These are phyloP conservation scores for Gyrodactylus salaris DNA, from an alignment of 1,140 invertebrate genomes.

Conservation along the genomic window DNA sequence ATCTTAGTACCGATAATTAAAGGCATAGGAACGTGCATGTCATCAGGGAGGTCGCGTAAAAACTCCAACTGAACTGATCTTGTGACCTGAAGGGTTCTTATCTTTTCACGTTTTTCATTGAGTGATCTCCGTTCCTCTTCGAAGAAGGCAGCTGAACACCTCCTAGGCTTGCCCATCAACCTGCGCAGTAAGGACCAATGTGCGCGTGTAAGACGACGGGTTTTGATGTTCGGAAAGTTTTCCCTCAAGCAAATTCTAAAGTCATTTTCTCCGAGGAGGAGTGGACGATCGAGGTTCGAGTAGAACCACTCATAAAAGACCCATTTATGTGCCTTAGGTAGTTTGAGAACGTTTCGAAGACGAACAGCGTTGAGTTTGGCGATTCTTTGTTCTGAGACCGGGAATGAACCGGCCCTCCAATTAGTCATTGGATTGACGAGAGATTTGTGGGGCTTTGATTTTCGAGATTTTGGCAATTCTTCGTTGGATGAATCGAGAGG, in stretches of 20 bases:
- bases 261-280: constrained; percentile 81
- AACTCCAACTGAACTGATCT: constrained; percentile 43
- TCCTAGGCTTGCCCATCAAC: constrained; percentile 76
- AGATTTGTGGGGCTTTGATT: background rate
- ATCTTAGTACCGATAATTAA: constrained; percentile 85
- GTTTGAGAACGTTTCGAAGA: constrained; percentile 66
- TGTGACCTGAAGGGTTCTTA: constrained; percentile 61
- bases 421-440: constrained; percentile 1
- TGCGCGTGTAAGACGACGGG: constrained; percentile 41
- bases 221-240: constrained; percentile 61
- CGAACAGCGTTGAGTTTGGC: constrained; percentile 15
- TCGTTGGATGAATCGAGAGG: background rate
- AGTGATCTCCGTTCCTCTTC: constrained; percentile 59
- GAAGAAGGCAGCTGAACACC: constrained; percentile 61
- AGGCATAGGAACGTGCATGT: constrained; percentile 49
- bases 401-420: background rate
- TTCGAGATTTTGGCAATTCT: background rate
- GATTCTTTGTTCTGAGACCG: background rate
- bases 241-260: constrained; percentile 70
- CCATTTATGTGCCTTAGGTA: constrained; percentile 94
- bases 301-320: constrained; percentile 98
- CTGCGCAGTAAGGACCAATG: constrained; percentile 78
- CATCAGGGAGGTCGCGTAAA: constrained; percentile 58
- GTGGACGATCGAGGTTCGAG: constrained; percentile 66
- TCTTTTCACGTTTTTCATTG: constrained; percentile 54